Conservation (phyloP, 30 jellyfish, hydroid and myxozoan species). For the Clytia hemisphaerica region DNA sequence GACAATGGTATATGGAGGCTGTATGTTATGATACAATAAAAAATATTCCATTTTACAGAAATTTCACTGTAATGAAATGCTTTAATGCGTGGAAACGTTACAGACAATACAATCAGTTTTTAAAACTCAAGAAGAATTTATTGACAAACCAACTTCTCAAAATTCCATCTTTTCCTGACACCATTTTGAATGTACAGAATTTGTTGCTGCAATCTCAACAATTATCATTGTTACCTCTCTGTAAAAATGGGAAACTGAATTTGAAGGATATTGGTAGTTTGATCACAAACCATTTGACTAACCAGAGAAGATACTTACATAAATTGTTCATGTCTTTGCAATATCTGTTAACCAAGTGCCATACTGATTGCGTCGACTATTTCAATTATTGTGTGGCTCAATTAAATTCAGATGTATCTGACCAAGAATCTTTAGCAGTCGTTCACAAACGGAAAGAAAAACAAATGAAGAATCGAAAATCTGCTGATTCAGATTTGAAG, state of each 20-base stretch:
- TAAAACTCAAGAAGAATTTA: constrained; percentile 23
- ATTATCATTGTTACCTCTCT: constrained; percentile 49
- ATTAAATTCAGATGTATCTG: neutral
- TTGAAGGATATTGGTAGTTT: neutral
- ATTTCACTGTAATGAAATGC: constrained; percentile 25
- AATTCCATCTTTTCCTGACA: constrained; percentile 51
- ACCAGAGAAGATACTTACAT: neutral
- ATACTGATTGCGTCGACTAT: constrained; percentile 41
- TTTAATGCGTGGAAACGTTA: constrained; percentile 43
- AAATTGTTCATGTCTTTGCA: constrained; percentile 43
- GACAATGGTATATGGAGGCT: constrained; percentile 81
- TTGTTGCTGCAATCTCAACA: constrained; percentile 42
- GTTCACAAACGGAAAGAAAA: constrained; percentile 39
- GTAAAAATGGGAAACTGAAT: too few relatives aligned
- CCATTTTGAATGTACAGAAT: constrained; percentile 36
- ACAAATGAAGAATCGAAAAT: constrained; percentile 40
- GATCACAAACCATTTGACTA: neutral
- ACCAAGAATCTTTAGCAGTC: constrained; percentile 67
- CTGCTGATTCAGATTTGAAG: constrained; percentile 22
- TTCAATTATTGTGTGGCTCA: constrained; percentile 42
- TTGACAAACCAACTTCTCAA: constrained; percentile 31
- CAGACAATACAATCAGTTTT: constrained; percentile 29
- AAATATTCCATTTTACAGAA: constrained; percentile 42
- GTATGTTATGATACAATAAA: constrained; percentile 32
- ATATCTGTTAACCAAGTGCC: constrained; percentile 20